phyloP scores from a whole-genome alignment of 92 coral and sea anemone species.

The Isaurus tuberculatus region DNA sequence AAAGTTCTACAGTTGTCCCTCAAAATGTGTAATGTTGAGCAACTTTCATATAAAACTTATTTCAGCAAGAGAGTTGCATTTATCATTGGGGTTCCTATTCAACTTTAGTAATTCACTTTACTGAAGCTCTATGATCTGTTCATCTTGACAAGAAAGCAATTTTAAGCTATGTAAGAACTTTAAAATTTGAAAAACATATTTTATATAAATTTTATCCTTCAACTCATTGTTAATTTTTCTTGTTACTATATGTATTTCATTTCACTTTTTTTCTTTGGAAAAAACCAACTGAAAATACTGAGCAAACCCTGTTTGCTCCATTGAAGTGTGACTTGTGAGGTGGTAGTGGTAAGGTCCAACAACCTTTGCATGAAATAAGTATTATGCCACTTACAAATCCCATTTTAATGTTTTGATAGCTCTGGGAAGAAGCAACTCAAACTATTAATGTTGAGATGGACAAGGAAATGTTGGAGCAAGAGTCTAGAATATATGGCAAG shows the following conservation, averaged over 20 bases:
- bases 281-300: background rate
- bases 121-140: slow-evolving; percentile 4
- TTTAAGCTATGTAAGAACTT: background rate
- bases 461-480: slow-evolving; percentile 29
- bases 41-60: background rate
- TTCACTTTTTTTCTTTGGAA: background rate
- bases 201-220: slow-evolving; percentile 2
- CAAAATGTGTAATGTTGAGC: background rate
- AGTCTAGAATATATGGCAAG: slow-evolving; percentile 56
- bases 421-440: slow-evolving; percentile 3
- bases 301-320: slow-evolving; percentile 3
- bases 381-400: slow-evolving; percentile 13
- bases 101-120: background rate
- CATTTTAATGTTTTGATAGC: background rate
- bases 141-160: background rate
- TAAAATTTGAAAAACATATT: slow-evolving; percentile 1
- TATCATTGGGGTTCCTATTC: background rate
- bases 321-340: background rate
- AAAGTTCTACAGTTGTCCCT: slow-evolving; percentile 11
- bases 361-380: background rate
- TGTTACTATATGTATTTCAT: slow-evolving; percentile 8
- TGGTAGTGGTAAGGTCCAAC: slow-evolving; percentile 2
- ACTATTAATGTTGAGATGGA: slow-evolving; percentile 52
- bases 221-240: slow-evolving; percentile 1
- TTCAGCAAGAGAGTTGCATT: no score